Evolutionary conservation across 2,888 invertebrate species (phyloP).

Genomic region (Boloria euphrosyne): DNA sequence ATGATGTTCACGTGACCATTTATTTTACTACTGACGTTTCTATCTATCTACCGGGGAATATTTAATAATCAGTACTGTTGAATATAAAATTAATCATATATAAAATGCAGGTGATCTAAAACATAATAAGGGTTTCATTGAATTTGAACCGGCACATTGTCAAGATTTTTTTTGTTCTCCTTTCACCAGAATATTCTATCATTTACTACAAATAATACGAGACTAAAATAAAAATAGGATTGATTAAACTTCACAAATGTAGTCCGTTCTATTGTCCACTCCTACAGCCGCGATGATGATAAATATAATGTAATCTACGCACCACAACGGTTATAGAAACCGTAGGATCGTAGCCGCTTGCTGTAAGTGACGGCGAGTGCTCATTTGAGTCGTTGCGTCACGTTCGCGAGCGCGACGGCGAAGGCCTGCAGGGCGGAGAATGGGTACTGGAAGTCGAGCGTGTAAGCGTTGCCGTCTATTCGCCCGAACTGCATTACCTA

Average conservation of each 20-base stretch:
- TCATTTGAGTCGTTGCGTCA: slow-evolving; percentile 96
- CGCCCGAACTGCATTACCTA: slow-evolving; percentile 99
- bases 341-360: slow-evolving; percentile 47
- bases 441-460: slow-evolving; percentile 99
- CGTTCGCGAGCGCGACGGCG: slow-evolving; percentile 98
- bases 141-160: not conserved
- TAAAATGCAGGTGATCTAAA: too few relatives aligned
- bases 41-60: slow-evolving; percentile 7
- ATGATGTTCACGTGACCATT: not conserved
- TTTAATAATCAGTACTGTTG: slow-evolving; percentile 20
- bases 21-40: not conserved
- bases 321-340: slow-evolving; percentile 45
- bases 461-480: slow-evolving; percentile 99
- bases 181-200: too few relatives aligned
- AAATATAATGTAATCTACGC: slow-evolving; percentile 33
- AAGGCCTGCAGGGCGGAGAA: slow-evolving; percentile 99
- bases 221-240: slow-evolving; percentile 3
- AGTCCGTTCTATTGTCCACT: slow-evolving; percentile 33
- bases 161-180: too few relatives aligned
- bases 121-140: too few relatives aligned
- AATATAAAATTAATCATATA: slow-evolving; percentile 8
- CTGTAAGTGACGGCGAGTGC: slow-evolving; percentile 45
- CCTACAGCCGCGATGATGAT: slow-evolving; percentile 29
- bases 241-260: slow-evolving; percentile 24
- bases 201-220: too few relatives aligned